Conservation (phyloP, 2,888 invertebrate genomes). For the Baccha elongata region DNA sequence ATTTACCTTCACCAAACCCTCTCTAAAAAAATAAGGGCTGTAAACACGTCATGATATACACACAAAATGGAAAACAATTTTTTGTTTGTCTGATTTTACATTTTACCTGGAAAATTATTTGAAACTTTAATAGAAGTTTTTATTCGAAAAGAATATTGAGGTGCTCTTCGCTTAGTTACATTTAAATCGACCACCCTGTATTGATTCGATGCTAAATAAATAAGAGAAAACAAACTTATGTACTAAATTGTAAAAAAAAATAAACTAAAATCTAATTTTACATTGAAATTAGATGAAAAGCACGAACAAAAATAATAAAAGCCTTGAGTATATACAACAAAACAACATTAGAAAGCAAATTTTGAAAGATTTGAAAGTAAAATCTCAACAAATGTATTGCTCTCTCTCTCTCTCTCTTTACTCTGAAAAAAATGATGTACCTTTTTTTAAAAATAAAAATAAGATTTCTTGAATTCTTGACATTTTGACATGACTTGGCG, state of each 20-base stretch:
- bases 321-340: slow-evolving; percentile 48
- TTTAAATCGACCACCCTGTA: slow-evolving; percentile 85
- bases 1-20: slow-evolving; percentile 13
- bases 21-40: not conserved
- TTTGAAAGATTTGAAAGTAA: not conserved
- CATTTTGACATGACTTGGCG: slow-evolving; percentile 36
- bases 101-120: slow-evolving; percentile 81
- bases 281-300: slow-evolving; percentile 27
- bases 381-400: not conserved
- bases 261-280: not conserved
- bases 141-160: slow-evolving; percentile 81
- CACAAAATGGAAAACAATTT: slow-evolving; percentile 28
- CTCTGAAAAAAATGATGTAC: slow-evolving; percentile 53
- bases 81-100: slow-evolving; percentile 11
- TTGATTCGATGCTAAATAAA: slow-evolving; percentile 80
- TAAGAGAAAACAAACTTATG: slow-evolving; percentile 49
- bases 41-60: slow-evolving; percentile 38
- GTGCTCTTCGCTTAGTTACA: slow-evolving; percentile 81
- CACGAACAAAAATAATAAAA: slow-evolving; percentile 28
- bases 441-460: slow-evolving; percentile 18
- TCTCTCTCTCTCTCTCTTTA: slow-evolving; percentile 21
- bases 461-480: slow-evolving; percentile 58
- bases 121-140: slow-evolving; percentile 80
- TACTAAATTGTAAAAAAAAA: slow-evolving; percentile 6
- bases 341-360: slow-evolving; percentile 2